A percentile compares a stretch with the other conserved stretches of the same genome.
Evolutionary conservation across 2,888 invertebrate genomes (phyloP).

Genomic region (Labia minor): DNA sequence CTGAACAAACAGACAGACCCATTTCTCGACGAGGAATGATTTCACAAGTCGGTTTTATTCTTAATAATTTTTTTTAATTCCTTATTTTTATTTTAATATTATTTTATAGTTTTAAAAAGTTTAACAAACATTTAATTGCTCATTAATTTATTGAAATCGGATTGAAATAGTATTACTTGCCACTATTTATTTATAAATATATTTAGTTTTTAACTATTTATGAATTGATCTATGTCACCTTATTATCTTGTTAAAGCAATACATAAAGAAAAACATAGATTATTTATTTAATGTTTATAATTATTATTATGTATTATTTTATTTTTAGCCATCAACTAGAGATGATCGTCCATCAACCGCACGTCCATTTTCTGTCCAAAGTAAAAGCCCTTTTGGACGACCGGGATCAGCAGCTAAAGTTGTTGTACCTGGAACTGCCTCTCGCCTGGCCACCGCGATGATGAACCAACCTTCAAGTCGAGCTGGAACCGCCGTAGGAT

Average conservation of each 20-base stretch:
- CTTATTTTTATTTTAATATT: neutral
- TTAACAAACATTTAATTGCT: no score
- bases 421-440: slow-evolving; percentile 30
- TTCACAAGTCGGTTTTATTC: neutral
- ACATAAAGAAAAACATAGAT: no score
- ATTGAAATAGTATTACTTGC: no score
- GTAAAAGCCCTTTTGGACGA: neutral
- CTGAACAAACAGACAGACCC: neutral
- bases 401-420: neutral
- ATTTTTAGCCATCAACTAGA: slow-evolving; percentile 30
- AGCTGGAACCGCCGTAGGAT: slow-evolving; percentile 28
- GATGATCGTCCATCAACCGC: slow-evolving; percentile 40
- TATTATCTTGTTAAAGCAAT: no score
- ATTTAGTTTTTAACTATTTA: no score
- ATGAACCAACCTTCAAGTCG: slow-evolving; percentile 28
- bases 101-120: neutral
- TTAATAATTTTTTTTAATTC: no score
- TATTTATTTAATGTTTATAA: no score
- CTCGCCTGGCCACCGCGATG: slow-evolving; percentile 30
- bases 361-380: neutral
- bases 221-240: no score
- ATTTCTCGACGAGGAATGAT: neutral
- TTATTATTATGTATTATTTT: no score
- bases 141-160: no score
- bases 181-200: no score